phyloP scores from a whole-genome alignment of 1,140 invertebrate species.

The Drosophila triauraria region DNA sequence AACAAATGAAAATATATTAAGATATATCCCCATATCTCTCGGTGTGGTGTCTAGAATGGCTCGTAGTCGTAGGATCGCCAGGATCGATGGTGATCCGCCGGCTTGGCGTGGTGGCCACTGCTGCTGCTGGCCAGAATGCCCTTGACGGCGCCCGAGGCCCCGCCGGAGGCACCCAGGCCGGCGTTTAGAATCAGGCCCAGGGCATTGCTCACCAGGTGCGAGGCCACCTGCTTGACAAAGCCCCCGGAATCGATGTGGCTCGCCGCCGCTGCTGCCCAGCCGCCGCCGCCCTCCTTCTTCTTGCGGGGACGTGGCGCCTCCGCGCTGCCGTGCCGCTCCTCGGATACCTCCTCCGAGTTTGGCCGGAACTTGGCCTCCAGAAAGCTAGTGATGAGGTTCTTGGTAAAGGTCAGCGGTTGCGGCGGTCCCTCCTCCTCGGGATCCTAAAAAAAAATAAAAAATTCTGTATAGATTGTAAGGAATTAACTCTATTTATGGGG shows the following conservation, averaged over 20 bases:
- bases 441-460: slow-evolving; percentile 51
- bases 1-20: not conserved
- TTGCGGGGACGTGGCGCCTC: slow-evolving; percentile 32
- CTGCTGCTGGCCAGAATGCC: slow-evolving; percentile 76
- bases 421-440: slow-evolving; percentile 81
- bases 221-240: slow-evolving; percentile 78
- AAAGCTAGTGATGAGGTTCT: slow-evolving; percentile 73
- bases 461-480: too few relatives aligned
- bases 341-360: slow-evolving; percentile 37
- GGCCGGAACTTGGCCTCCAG: slow-evolving; percentile 72
- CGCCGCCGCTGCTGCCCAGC: slow-evolving; percentile 15
- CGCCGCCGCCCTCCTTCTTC: slow-evolving; percentile 47
- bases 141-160: slow-evolving; percentile 71
- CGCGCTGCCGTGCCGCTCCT: slow-evolving; percentile 61
- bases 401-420: slow-evolving; percentile 72
- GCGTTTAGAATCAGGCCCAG: slow-evolving; percentile 77
- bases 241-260: slow-evolving; percentile 70
- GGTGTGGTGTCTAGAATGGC: slow-evolving; percentile 18
- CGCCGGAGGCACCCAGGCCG: slow-evolving; percentile 73
- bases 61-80: slow-evolving; percentile 31
- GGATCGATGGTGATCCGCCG: slow-evolving; percentile 32
- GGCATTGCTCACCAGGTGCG: slow-evolving; percentile 73
- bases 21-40: not conserved
- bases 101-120: slow-evolving; percentile 34
- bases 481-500: not conserved